phyloP scores from a whole-genome alignment of 2,113 vertebrate species.

The Sinocyclocheilus rhinocerous region DNA sequence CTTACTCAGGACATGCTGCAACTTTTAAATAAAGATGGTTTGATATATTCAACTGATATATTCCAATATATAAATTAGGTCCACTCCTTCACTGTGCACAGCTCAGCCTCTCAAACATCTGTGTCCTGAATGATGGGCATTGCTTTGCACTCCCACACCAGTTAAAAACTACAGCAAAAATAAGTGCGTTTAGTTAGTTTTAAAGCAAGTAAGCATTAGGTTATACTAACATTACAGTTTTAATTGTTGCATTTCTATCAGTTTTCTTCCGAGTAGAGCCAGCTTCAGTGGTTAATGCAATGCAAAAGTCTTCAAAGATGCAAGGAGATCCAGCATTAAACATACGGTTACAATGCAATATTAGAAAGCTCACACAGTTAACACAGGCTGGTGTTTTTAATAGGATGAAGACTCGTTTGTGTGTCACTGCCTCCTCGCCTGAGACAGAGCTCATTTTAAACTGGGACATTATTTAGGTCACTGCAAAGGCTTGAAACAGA shows the following conservation, averaged over 20 bases:
- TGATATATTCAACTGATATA: no score
- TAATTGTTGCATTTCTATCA: not conserved
- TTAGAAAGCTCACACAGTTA: not conserved
- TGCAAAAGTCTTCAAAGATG: not conserved
- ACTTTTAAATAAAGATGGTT: no score
- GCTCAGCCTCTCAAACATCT: no score
- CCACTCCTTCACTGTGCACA: no score
- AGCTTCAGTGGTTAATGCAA: not conserved
- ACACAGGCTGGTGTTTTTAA: not conserved
- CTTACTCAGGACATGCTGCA: no score
- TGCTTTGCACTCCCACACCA: not conserved
- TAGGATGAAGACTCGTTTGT: not conserved
- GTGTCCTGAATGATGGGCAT: no score
- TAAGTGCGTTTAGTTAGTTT: no score
- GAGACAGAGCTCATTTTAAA: not conserved
- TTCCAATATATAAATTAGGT: no score
- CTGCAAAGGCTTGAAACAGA: not conserved
- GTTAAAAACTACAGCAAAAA: not conserved
- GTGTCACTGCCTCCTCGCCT: not conserved
- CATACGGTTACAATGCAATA: not conserved
- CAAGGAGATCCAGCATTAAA: not conserved
- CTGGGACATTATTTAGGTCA: constrained; percentile 24
- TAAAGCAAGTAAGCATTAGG: not conserved
- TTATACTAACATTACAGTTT: not conserved
- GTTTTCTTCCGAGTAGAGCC: not conserved